Evolutionary conservation across 2,113 vertebrate species (phyloP).

Genomic region (Glareola pratincola): DNA sequence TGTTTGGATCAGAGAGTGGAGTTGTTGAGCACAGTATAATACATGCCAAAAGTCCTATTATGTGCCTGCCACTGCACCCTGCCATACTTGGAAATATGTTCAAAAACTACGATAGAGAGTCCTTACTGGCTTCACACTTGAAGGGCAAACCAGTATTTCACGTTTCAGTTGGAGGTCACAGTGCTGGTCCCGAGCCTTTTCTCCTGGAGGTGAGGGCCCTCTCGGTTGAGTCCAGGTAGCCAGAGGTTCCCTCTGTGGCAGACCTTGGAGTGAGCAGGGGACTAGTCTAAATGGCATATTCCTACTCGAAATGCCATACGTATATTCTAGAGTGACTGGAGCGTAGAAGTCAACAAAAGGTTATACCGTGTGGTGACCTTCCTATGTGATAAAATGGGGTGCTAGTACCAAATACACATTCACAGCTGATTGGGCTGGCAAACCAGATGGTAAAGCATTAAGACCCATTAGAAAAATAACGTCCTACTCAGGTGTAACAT

Average conservation of each 20-base stretch:
- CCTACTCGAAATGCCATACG: not conserved
- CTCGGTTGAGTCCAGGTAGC: fast-evolving
- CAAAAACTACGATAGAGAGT: constrained; percentile 4
- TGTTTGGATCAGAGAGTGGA: constrained; percentile 59
- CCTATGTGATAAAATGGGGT: not conserved
- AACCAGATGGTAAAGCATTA: not conserved
- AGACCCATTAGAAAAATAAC: not conserved
- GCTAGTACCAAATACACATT: not conserved
- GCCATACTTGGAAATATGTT: constrained; percentile 59
- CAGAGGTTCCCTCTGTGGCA: not conserved
- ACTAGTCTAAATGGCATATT: not conserved
- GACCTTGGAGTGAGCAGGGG: not conserved
- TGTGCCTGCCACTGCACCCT: constrained; percentile 14
- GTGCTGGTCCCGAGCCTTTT: not conserved
- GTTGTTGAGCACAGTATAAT: constrained; percentile 48
- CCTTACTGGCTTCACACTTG: not conserved
- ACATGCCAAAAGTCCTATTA: constrained; percentile 44
- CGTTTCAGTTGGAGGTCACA: not conserved
- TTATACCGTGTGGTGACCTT: not conserved
- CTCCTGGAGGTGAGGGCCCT: not conserved
- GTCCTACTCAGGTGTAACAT: not conserved
- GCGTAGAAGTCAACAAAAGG: not conserved
- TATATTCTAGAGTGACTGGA: not conserved
- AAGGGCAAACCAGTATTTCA: not conserved
- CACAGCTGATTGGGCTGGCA: not conserved